A percentile compares a stretch with the other conserved stretches of the same genome.
Evolutionary conservation across 2,888 invertebrate species (phyloP).

Genomic region (Ophion obscuratus): DNA sequence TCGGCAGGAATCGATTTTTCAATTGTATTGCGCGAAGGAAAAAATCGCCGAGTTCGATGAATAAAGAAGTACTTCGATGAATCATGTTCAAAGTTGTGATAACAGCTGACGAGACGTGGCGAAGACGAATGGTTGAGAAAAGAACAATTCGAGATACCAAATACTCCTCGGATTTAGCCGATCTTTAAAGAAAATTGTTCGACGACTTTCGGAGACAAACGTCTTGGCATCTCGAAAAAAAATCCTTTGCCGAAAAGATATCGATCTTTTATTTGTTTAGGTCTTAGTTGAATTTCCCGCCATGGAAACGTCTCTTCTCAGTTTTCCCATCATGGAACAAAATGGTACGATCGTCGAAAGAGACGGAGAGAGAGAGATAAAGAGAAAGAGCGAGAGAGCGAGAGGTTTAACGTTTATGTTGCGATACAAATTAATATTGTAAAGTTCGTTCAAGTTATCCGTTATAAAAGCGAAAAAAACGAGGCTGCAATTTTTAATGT

Average conservation of each 20-base stretch:
- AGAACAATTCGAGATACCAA: not conserved
- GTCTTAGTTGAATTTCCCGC: not conserved
- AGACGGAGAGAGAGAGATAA: constrained; percentile 8
- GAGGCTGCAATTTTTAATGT: constrained; percentile 68
- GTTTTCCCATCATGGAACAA: not conserved
- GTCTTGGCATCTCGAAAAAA: not conserved
- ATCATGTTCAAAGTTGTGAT: not conserved
- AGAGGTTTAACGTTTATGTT: constrained; percentile 7
- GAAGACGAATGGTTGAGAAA: not conserved
- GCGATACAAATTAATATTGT: constrained; percentile 44
- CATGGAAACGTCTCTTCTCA: not conserved
- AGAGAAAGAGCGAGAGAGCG: not conserved
- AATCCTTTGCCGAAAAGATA: not conserved
- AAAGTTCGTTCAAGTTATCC: constrained; percentile 51
- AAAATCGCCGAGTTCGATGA: not conserved
- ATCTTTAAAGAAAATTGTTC: not conserved
- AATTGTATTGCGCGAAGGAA: not conserved
- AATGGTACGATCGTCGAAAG: not conserved
- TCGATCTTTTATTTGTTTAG: not conserved
- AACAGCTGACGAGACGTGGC: not conserved
- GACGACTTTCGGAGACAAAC: not conserved
- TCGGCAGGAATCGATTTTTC: not conserved
- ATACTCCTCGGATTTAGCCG: not conserved
- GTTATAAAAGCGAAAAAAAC: constrained; percentile 42
- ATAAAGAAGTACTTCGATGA: not conserved